phyloP scores from a whole-genome alignment of 1,140 invertebrate species.

The Tribolium madens region DNA sequence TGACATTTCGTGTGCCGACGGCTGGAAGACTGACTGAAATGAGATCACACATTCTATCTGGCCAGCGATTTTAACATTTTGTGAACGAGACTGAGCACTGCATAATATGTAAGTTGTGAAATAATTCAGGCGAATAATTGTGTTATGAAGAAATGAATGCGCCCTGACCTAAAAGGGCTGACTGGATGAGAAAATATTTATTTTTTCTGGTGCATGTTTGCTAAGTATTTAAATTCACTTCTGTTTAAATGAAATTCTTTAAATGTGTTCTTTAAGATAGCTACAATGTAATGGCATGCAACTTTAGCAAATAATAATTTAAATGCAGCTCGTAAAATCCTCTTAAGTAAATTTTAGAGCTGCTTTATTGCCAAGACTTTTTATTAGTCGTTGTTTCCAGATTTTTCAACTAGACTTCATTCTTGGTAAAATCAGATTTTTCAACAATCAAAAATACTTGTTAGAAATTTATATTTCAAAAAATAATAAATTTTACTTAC shows the following conservation, averaged over 20 bases:
- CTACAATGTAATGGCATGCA: neutral
- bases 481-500: too few species aligned
- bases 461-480: too few species aligned
- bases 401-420: neutral
- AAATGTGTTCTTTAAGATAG: neutral
- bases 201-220: neutral
- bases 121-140: neutral
- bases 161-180: neutral
- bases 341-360: neutral
- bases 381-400: neutral
- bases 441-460: too few species aligned
- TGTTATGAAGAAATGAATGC: neutral
- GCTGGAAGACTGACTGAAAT: neutral
- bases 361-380: neutral
- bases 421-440: neutral
- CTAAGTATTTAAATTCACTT: neutral
- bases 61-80: neutral
- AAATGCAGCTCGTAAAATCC: constrained; percentile 15
- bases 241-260: neutral
- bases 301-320: constrained; percentile 6
- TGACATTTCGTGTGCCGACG: neutral
- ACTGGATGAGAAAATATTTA: neutral
- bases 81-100: neutral
- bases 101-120: neutral
- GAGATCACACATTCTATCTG: neutral